Conservation (phyloP, 2,113 vertebrate species). For the Trinectes maculatus region DNA sequence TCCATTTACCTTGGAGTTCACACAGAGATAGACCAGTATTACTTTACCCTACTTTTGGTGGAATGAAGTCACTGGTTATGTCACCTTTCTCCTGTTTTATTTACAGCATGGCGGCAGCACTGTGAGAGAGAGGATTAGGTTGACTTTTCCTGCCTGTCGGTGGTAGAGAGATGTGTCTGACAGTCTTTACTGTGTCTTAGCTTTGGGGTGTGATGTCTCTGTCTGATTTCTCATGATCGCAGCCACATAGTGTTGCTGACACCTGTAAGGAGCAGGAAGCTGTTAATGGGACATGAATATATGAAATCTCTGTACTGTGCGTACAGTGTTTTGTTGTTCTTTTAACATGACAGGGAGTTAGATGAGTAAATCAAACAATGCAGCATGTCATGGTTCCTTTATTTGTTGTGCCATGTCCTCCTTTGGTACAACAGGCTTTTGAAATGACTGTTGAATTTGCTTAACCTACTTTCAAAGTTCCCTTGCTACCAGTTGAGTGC, state of each 20-base stretch:
- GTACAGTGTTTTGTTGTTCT: slow-evolving; percentile 6
- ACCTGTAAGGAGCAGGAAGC: slow-evolving; percentile 24
- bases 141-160: slow-evolving; percentile 48
- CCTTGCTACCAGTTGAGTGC: slow-evolving; percentile 1
- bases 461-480: slow-evolving; percentile 48
- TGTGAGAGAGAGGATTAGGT: slow-evolving; percentile 59
- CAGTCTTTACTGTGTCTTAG: slow-evolving; percentile 36
- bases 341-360: slow-evolving; percentile 10
- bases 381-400: slow-evolving; percentile 3
- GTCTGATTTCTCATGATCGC: slow-evolving; percentile 41
- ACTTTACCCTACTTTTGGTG: slow-evolving; percentile 49
- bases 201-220: slow-evolving; percentile 47
- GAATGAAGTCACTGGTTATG: slow-evolving; percentile 66
- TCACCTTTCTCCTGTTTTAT: slow-evolving; percentile 70
- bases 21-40: slow-evolving; percentile 1
- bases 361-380: slow-evolving; percentile 3
- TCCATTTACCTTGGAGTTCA: slow-evolving; percentile 7
- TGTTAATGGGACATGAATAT: slow-evolving; percentile 30
- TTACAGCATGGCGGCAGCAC: slow-evolving; percentile 62
- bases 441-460: slow-evolving; percentile 33
- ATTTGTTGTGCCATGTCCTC: slow-evolving; percentile 21
- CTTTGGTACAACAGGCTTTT: slow-evolving; percentile 29
- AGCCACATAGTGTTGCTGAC: slow-evolving; percentile 20
- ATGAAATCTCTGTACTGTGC: background rate
- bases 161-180: slow-evolving; percentile 41